Evolutionary conservation across 1,140 invertebrate genomes (phyloP).

Genomic region (Trachelipus rathkii): DNA sequence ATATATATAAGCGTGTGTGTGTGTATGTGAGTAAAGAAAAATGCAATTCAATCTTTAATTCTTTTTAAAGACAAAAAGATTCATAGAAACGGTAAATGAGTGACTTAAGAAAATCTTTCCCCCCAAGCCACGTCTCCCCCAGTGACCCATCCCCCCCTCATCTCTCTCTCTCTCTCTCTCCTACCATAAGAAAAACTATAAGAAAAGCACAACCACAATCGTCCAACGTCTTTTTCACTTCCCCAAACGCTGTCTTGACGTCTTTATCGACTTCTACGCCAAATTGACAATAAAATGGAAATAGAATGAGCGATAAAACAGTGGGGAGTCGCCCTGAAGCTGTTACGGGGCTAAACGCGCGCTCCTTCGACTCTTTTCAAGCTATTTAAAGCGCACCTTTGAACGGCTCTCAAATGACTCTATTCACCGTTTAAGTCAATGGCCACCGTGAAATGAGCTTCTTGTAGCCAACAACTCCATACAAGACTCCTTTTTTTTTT

Average conservation of each 20-base stretch:
- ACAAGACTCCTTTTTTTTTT: neutral
- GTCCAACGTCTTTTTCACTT: neutral
- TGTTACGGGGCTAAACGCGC: neutral
- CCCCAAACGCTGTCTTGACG: neutral
- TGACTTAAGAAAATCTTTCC: no score
- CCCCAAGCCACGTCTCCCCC: no score
- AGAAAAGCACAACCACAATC: neutral
- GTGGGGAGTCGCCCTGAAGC: neutral
- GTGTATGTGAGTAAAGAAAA: no score
- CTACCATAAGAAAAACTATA: neutral
- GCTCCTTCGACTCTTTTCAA: neutral
- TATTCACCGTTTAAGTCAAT: neutral
- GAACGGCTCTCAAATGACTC: neutral
- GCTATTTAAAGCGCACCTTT: neutral
- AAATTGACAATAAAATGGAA: constrained; percentile 11
- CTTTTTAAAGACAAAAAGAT: no score
- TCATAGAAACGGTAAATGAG: no score
- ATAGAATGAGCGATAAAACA: neutral
- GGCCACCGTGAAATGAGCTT: constrained; percentile 5
- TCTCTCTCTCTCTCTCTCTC: no score
- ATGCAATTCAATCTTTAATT: no score
- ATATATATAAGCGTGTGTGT: no score
- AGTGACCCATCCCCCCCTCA: no score
- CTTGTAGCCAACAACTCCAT: neutral
- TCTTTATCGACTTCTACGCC: neutral